Percentiles rank a stretch among this genome's conserved stretches.
Conservation (phyloP, 2,888 invertebrate species). For the Mesoligia furuncula region DNA sequence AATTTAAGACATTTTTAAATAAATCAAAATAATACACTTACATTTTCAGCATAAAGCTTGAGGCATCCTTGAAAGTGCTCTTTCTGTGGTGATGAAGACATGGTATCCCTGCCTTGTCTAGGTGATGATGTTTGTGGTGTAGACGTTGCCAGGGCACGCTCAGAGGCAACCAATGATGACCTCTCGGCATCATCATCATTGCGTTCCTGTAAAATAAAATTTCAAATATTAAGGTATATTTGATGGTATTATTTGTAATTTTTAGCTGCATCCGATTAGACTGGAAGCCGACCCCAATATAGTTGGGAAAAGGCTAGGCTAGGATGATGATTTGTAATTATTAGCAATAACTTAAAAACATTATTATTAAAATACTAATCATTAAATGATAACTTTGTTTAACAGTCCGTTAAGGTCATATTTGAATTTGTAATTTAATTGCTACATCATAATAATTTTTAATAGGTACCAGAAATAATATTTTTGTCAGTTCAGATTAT, state of each 20-base stretch:
- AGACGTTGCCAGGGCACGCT: constrained; percentile 81
- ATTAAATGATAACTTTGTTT: not conserved
- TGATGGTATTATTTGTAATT: not conserved
- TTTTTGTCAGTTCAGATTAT: not conserved
- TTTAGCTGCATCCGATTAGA: too few relatives aligned
- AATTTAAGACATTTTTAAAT: not conserved
- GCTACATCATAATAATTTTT: too few relatives aligned
- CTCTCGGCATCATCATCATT: constrained; percentile 92
- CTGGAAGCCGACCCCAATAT: too few relatives aligned
- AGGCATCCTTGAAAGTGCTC: constrained; percentile 94
- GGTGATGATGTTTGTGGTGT: constrained; percentile 80
- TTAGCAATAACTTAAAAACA: not conserved
- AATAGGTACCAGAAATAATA: not conserved
- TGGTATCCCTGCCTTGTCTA: constrained; percentile 75
- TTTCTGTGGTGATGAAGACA: constrained; percentile 89
- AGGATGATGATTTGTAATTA: too few relatives aligned
- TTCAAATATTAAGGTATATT: not conserved
- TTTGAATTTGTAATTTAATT: not conserved
- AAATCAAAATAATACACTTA: constrained; percentile 78
- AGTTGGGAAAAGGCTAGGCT: too few relatives aligned
- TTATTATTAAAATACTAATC: not conserved
- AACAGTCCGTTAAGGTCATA: not conserved
- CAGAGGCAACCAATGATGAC: constrained; percentile 86
- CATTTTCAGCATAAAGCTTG: constrained; percentile 95
- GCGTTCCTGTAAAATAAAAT: constrained; percentile 74